A percentile compares a stretch with the other conserved stretches of the same genome.
phyloP scores from a whole-genome alignment of 2,113 vertebrate species.

The Madoqua kirkii region DNA sequence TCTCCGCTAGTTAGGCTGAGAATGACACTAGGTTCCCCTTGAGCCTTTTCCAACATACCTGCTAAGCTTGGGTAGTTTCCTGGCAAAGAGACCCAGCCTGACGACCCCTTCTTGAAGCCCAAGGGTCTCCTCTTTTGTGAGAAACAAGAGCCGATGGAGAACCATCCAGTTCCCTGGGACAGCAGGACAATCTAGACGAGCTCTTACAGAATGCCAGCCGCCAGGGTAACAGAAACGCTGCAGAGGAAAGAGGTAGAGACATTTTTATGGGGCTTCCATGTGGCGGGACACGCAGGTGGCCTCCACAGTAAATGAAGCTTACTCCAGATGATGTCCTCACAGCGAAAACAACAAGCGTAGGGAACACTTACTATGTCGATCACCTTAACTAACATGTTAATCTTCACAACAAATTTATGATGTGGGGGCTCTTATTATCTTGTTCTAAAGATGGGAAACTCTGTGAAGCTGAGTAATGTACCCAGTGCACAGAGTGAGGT shows the following conservation, averaged over 20 bases:
- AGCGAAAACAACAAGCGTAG: background rate
- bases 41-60: background rate
- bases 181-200: background rate
- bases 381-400: background rate
- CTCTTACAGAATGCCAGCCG: background rate
- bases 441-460: background rate
- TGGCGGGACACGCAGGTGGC: too few species aligned
- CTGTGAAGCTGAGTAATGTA: background rate
- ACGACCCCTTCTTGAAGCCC: background rate
- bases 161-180: background rate
- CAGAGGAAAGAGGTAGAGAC: background rate
- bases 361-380: background rate
- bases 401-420: background rate
- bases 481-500: background rate
- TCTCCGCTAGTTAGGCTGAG: background rate
- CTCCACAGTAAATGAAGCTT: background rate
- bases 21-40: slow-evolving; percentile 4
- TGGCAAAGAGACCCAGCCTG: background rate
- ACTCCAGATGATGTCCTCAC: background rate
- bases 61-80: background rate
- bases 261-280: background rate
- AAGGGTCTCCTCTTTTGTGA: background rate
- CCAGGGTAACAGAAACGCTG: background rate
- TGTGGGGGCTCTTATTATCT: background rate
- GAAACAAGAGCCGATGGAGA: background rate